Evolutionary conservation across 2,797 vertebrate genomes (phyloP).

Genomic region (Siniperca obscura): DNA sequence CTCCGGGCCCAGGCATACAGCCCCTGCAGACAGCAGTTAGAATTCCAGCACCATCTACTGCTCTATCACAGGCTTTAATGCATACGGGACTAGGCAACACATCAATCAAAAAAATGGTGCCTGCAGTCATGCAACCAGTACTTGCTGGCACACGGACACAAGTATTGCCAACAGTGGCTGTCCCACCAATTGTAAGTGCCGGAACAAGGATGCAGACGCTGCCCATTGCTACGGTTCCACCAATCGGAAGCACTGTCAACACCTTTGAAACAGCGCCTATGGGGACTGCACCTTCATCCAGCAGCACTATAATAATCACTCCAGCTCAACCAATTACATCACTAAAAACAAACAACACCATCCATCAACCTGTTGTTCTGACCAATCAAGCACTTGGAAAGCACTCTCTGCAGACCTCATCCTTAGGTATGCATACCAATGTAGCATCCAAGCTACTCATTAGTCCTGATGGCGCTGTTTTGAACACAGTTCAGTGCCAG

Average conservation of each 20-base stretch:
- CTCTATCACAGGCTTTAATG: slow-evolving; percentile 54
- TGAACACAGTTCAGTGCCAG: slow-evolving; percentile 88
- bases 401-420: slow-evolving; percentile 65
- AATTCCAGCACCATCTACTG: slow-evolving; percentile 51
- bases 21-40: slow-evolving; percentile 56
- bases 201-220: slow-evolving; percentile 78
- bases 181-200: slow-evolving; percentile 70
- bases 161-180: slow-evolving; percentile 71
- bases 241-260: slow-evolving; percentile 79
- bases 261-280: slow-evolving; percentile 77
- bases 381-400: slow-evolving; percentile 68
- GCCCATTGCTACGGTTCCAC: slow-evolving; percentile 82
- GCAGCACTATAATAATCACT: slow-evolving; percentile 66
- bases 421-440: slow-evolving; percentile 80
- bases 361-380: slow-evolving; percentile 57
- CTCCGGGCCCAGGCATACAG: slow-evolving; percentile 32
- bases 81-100: slow-evolving; percentile 56
- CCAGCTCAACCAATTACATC: slow-evolving; percentile 67
- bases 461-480: slow-evolving; percentile 91
- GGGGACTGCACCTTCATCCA: slow-evolving; percentile 66
- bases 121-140: slow-evolving; percentile 57
- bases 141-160: slow-evolving; percentile 67
- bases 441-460: slow-evolving; percentile 87
- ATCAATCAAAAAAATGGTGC: slow-evolving; percentile 55
- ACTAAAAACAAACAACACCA: slow-evolving; percentile 53